Evolutionary conservation across 2,113 vertebrate genomes (phyloP).

Genomic region (Tenebrosternarchus preto): DNA sequence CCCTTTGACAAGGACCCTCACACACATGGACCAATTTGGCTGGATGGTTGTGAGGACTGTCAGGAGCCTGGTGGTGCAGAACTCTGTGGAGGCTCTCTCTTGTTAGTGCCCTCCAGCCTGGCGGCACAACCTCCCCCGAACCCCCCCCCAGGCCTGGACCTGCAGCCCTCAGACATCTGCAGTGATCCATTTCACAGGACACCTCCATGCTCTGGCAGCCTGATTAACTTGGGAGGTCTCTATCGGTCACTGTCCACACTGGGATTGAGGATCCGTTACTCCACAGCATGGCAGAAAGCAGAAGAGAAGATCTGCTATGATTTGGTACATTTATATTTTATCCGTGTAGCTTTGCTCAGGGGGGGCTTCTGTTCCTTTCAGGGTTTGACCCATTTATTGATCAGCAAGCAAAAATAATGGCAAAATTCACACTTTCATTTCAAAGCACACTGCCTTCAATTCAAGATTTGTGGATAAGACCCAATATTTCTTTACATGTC

Average conservation of each 20-base stretch:
- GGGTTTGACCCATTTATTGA: too few relatives aligned
- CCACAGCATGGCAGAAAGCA: neutral
- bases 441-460: too few relatives aligned
- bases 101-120: conserved; percentile 37
- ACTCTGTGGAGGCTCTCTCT: conserved; percentile 31
- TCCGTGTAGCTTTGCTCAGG: too few relatives aligned
- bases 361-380: too few relatives aligned
- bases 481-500: neutral
- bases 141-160: neutral
- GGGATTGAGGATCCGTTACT: conserved; percentile 7
- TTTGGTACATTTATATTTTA: neutral
- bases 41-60: conserved; percentile 25
- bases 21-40: conserved; percentile 32
- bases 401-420: too few relatives aligned
- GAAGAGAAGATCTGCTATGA: neutral
- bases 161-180: conserved; percentile 30
- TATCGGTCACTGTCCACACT: conserved; percentile 28
- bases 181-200: conserved; percentile 46
- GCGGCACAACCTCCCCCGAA: neutral
- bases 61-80: conserved; percentile 23
- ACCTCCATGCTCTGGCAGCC: conserved; percentile 25
- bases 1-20: conserved; percentile 32
- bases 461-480: neutral
- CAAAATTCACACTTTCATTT: too few relatives aligned
- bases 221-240: conserved; percentile 21